phyloP scores from a whole-genome alignment of 2,888 invertebrate species.

The Amphipyra berbera region DNA sequence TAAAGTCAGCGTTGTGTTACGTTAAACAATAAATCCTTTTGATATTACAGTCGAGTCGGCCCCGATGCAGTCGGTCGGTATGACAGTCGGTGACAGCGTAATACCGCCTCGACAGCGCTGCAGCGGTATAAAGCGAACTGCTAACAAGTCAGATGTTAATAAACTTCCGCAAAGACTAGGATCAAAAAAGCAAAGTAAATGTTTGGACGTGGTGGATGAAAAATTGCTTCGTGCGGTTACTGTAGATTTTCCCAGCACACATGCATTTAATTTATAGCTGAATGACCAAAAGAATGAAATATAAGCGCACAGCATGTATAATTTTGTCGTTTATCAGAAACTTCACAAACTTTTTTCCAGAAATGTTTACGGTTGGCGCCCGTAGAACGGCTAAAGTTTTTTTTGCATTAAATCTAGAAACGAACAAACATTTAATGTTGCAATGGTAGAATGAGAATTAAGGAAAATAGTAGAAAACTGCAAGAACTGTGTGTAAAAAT shows the following conservation, averaged over 20 bases:
- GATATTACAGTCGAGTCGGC: constrained; percentile 58
- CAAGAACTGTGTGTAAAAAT: neutral
- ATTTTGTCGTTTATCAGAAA: constrained; percentile 51
- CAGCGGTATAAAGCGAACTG: constrained; percentile 42
- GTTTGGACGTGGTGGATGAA: constrained; percentile 47
- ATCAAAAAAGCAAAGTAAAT: constrained; percentile 49
- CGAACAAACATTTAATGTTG: constrained; percentile 2
- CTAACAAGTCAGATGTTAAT: constrained; percentile 62
- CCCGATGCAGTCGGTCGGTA: constrained; percentile 47
- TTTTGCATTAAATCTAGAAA: constrained; percentile 26
- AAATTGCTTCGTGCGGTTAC: constrained; percentile 45
- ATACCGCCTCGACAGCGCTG: constrained; percentile 49
- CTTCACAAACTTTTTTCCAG: constrained; percentile 26
- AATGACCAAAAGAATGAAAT: constrained; percentile 37
- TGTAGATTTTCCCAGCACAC: constrained; percentile 44
- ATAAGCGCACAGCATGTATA: constrained; percentile 40
- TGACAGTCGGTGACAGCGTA: constrained; percentile 59
- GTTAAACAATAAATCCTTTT: constrained; percentile 65
- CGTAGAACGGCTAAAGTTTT: constrained; percentile 19
- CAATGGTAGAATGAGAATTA: neutral
- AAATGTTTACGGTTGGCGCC: constrained; percentile 9
- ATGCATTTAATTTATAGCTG: constrained; percentile 51
- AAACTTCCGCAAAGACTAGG: constrained; percentile 53
- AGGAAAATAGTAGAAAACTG: neutral
- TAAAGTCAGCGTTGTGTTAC: constrained; percentile 42